Evolutionary conservation across 2,113 vertebrate species (phyloP).

Genomic region (Pipa parva): DNA sequence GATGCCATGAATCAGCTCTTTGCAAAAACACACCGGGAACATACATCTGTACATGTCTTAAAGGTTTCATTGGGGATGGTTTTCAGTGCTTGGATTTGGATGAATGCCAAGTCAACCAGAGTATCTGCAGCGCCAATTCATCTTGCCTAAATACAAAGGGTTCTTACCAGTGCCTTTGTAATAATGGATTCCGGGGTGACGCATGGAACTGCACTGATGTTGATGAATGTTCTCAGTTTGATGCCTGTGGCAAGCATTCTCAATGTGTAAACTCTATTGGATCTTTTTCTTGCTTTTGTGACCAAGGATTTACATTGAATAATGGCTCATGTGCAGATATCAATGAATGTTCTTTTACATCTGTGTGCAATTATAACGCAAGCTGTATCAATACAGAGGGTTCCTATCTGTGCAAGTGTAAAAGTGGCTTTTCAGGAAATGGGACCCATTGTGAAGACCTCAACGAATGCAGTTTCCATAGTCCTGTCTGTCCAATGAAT

Average conservation of each 20-base stretch:
- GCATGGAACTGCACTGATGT: slow-evolving; percentile 63
- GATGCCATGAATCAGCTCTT: slow-evolving; percentile 65
- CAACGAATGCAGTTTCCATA: slow-evolving; percentile 58
- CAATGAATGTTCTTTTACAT: slow-evolving; percentile 53
- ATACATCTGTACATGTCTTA: slow-evolving; percentile 63
- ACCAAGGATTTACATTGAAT: slow-evolving; percentile 49
- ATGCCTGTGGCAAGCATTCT: slow-evolving; percentile 59
- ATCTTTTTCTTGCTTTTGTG: slow-evolving; percentile 63
- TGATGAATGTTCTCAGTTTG: slow-evolving; percentile 60
- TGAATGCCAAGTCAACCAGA: slow-evolving; percentile 58
- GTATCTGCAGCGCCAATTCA: slow-evolving; percentile 62
- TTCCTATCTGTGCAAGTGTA: slow-evolving; percentile 65
- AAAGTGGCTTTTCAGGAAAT: slow-evolving; percentile 60
- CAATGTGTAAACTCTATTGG: slow-evolving; percentile 64
- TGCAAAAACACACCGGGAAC: slow-evolving; percentile 66
- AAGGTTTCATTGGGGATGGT: slow-evolving; percentile 62
- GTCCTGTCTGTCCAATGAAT: slow-evolving; percentile 51
- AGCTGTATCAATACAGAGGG: slow-evolving; percentile 53
- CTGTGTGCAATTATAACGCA: slow-evolving; percentile 53
- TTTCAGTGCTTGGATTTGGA: slow-evolving; percentile 68
- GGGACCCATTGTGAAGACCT: slow-evolving; percentile 63
- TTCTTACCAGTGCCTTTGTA: slow-evolving; percentile 65
- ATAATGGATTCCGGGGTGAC: slow-evolving; percentile 61
- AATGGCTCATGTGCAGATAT: slow-evolving; percentile 59
- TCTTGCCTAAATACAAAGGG: slow-evolving; percentile 62